phyloP scores from a whole-genome alignment of 2,797 vertebrate species.

The Trachops cirrhosus region DNA sequence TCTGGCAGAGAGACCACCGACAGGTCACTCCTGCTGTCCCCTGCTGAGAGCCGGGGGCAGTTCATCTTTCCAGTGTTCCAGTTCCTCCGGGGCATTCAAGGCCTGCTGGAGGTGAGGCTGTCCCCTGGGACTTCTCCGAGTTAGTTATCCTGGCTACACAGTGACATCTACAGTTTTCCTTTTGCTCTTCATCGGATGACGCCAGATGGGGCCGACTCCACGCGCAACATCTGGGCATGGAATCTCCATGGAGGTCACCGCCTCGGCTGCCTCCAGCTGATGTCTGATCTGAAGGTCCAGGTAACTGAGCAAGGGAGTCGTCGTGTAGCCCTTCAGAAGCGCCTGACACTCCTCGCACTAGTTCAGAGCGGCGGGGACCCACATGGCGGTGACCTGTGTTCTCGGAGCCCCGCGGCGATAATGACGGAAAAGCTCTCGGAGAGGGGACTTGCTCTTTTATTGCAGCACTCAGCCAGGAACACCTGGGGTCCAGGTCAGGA shows the following conservation, averaged over 20 bases:
- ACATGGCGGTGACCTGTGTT: not conserved
- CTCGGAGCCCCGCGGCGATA: not conserved
- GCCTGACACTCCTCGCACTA: not conserved
- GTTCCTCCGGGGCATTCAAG: not conserved
- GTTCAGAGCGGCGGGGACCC: not conserved
- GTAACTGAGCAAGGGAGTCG: not conserved
- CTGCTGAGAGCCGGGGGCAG: not conserved
- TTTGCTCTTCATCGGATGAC: not conserved
- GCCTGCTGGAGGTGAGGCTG: not conserved
- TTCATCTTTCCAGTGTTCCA: slow-evolving; percentile 11
- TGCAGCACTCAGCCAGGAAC: not conserved
- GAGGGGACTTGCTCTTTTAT: not conserved
- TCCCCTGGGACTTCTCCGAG: not conserved
- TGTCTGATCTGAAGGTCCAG: not conserved
- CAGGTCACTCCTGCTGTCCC: not conserved
- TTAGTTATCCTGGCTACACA: not conserved
- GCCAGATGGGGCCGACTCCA: not conserved
- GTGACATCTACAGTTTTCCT: not conserved
- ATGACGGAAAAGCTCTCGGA: not conserved
- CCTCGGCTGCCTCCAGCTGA: not conserved
- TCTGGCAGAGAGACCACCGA: not conserved
- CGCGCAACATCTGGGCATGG: not conserved
- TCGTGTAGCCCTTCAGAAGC: not conserved
- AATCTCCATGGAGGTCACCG: not conserved
- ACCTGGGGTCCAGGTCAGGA: not conserved